Evolutionary conservation across 2,797 vertebrate species (phyloP), one percentile per base, ranked within the genome.

Genomic region (Gallinago solitaria): DNA sequence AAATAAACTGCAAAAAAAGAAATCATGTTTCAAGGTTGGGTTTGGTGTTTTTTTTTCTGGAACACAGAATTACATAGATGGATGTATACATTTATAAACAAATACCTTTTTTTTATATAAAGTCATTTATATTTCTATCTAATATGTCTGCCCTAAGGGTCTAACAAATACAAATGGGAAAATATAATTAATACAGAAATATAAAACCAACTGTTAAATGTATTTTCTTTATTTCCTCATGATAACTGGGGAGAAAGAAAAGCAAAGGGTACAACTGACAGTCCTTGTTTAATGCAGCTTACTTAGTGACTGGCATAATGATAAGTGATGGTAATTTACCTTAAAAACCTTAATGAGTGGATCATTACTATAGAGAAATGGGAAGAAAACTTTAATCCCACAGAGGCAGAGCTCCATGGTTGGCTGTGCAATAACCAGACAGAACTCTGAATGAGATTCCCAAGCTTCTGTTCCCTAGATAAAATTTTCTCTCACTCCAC

Each of bases 291-390:
- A 97, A 97, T 97, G 96, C 97, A 97, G 97, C 97, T 98, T 98
- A 98, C 97, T 98, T 98, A 98, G 98, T 97, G 97, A 98, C 97
- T 98, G 97, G 83, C 97, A 97, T 97, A 97, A 97, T 92, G 94
- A 97, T 97, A 98, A 98, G 97, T 97, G 94, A 96, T 97, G 96
- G 97, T 97, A 97, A 98, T 98, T 98, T 98, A 97, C 98, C 98
- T 98, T 98, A 98, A 98, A 98, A 98, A 96, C 98, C 98, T 98
- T 98, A 98, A 98, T 98, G 98, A 98, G 96, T 97, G 97, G 97
- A 98, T 98, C 98, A 98, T 98, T 98, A 98, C 98, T 96, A 98
- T 97, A 97, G 96, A 98, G 98, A 97, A 98, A 98, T 97, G 97
- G 97, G 98, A 98, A 98, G 98, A 98, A 98, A 98, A 98, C 97